Evolutionary conservation across 2,797 vertebrate genomes (phyloP), one percentile per base, ranked within the genome.

Genomic region (Pangasius sanitwongsei): DNA sequence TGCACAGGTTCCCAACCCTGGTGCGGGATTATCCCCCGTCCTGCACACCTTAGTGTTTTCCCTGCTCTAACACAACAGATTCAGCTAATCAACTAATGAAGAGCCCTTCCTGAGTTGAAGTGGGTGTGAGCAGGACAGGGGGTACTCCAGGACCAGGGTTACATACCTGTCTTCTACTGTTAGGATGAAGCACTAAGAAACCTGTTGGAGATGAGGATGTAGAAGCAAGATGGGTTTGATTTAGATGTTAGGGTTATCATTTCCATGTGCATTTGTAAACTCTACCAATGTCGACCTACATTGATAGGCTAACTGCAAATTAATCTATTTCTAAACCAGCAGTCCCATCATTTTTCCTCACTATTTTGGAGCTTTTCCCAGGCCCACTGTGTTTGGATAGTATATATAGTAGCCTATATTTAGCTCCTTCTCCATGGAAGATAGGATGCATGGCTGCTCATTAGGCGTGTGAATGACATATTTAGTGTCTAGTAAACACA

Each of bases 141-240:
- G 8, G 44, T 34, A 6, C 18, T 31, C 44, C 44, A 84, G n/a
- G 44, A 28, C 37, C n/a, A 83, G 81, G 4, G 12, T 41, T 48
- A 16, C 6, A 0, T 4, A n/a, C 81, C 15, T 65, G 37, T 67
- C 34, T 53, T 53, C 41, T 57, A n/a, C 59, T 53, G 41, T 50
- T 44, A 48, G 28, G 18, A 67, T 23, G 70, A 75, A 86, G 59
- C 61, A 88, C 3, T 59, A 61, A 61, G 53, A 89, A 83, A 89
- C 85, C 88, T 75, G 85, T 86, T 87, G 78, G 16, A 83, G 59
- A 78, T 25, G 0, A 44, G 53, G 63, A 61, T 72, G 2, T 18
- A 59, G n/a, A 67, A 31, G 23, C 13, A 28, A 18, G 37, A 28
- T 9, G 4, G 44, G 23, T 8, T 18, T 65, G 2, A 15, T 44